Conservation (phyloP, 2,888 invertebrate species). For the Autographa gamma region DNA sequence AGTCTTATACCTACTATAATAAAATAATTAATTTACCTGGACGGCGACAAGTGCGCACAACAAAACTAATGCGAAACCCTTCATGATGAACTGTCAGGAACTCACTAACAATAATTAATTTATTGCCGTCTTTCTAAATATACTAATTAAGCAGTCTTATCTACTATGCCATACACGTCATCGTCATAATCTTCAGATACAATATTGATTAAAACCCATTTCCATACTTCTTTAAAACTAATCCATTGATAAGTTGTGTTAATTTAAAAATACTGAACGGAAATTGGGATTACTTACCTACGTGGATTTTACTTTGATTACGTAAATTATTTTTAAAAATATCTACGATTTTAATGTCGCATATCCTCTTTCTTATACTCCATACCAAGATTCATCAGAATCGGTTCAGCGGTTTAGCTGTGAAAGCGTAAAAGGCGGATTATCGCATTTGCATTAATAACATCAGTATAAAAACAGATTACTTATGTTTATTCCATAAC, state of each 20-base stretch:
- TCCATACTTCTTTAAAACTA: slow-evolving; percentile 49
- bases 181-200: slow-evolving; percentile 67
- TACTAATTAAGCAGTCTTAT: slow-evolving; percentile 57
- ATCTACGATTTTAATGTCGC: not conserved
- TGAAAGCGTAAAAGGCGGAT: too few relatives aligned
- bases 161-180: slow-evolving; percentile 51
- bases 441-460: too few relatives aligned
- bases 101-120: slow-evolving; percentile 56
- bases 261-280: slow-evolving; percentile 41
- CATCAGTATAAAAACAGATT: too few relatives aligned
- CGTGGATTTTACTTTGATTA: slow-evolving; percentile 28
- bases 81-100: slow-evolving; percentile 71
- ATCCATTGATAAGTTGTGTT: slow-evolving; percentile 60
- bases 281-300: slow-evolving; percentile 38
- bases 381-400: too few relatives aligned
- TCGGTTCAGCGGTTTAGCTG: too few relatives aligned
- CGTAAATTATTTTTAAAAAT: slow-evolving; percentile 3
- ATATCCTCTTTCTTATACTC: too few relatives aligned
- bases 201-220: slow-evolving; percentile 59
- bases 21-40: slow-evolving; percentile 69
- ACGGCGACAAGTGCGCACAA: slow-evolving; percentile 76
- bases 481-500: too few relatives aligned
- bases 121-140: slow-evolving; percentile 53
- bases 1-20: not conserved
- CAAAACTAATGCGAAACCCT: slow-evolving; percentile 75